A percentile compares a stretch with the other conserved stretches of the same genome.
phyloP scores from a whole-genome alignment of 2,113 vertebrate genomes.

The Xenus cinereus region DNA sequence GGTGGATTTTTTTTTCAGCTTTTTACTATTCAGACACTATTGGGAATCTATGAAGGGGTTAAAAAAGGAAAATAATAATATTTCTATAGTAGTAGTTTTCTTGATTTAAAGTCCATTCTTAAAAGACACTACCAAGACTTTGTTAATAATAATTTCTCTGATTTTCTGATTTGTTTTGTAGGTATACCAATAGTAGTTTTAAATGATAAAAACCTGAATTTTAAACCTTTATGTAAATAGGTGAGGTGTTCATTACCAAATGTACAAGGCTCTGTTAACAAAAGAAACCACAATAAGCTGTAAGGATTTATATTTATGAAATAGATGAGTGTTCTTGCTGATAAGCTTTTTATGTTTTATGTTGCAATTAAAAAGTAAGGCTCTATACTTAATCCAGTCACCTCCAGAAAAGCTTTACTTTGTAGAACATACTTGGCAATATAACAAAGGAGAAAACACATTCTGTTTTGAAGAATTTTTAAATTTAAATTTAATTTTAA shows the following conservation, averaged over 20 bases:
- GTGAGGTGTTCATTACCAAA: background rate
- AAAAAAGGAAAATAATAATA: background rate
- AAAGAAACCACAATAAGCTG: background rate
- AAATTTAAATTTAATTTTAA: background rate
- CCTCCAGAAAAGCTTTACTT: background rate
- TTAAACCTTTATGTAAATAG: background rate
- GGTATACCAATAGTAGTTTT: background rate
- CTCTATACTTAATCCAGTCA: background rate
- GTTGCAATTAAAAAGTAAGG: background rate
- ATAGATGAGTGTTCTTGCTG: background rate
- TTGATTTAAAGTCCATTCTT: background rate
- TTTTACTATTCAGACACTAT: background rate
- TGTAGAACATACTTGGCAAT: background rate
- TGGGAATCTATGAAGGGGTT: background rate
- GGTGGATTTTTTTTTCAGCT: constrained; percentile 59
- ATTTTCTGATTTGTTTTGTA: background rate
- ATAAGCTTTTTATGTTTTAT: background rate
- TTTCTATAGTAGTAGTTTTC: background rate
- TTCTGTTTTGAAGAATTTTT: background rate
- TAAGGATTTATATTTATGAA: background rate
- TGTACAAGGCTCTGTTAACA: background rate
- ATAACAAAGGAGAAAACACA: background rate
- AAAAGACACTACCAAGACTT: background rate
- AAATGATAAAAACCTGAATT: background rate
- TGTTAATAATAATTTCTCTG: background rate